Percentiles rank a stretch among this genome's conserved stretches.
Evolutionary conservation across 2,113 vertebrate species (phyloP).

Genomic region (Columba livia): DNA sequence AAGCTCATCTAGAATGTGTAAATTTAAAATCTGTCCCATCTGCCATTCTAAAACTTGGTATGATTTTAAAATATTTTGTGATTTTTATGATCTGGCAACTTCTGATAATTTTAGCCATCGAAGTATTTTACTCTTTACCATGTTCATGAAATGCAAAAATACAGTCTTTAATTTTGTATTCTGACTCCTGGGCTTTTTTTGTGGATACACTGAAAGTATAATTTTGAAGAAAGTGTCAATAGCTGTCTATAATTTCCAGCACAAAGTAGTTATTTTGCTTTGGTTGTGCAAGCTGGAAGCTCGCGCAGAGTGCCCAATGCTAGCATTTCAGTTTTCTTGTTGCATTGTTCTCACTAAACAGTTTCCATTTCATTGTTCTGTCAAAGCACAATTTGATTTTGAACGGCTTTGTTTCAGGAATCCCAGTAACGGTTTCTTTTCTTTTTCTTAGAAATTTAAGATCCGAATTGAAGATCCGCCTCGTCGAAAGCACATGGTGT

Average conservation of each 20-base stretch:
- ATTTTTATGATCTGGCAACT: neutral
- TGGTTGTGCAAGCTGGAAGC: neutral
- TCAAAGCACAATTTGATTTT: neutral
- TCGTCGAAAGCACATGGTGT: slow-evolving; percentile 98
- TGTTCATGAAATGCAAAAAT: neutral
- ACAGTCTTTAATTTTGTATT: neutral
- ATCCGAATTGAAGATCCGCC: slow-evolving; percentile 97
- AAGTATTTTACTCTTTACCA: neutral
- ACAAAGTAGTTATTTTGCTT: neutral
- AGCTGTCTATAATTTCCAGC: neutral
- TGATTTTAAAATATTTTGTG: neutral
- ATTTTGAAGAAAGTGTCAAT: neutral
- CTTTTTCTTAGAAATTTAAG: slow-evolving; percentile 91
- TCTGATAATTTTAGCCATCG: neutral
- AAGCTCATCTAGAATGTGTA: neutral
- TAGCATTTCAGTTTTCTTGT: neutral
- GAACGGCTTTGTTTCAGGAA: neutral
- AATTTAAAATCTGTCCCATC: neutral
- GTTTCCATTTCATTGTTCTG: neutral
- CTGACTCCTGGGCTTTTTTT: neutral
- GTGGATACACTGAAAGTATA: neutral
- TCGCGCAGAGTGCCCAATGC: neutral
- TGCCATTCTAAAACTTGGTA: neutral
- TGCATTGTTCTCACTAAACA: neutral
- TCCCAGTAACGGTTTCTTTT: neutral